Conservation (phyloP, 2,797 vertebrate genomes). For the Tamandua tetradactyla region DNA sequence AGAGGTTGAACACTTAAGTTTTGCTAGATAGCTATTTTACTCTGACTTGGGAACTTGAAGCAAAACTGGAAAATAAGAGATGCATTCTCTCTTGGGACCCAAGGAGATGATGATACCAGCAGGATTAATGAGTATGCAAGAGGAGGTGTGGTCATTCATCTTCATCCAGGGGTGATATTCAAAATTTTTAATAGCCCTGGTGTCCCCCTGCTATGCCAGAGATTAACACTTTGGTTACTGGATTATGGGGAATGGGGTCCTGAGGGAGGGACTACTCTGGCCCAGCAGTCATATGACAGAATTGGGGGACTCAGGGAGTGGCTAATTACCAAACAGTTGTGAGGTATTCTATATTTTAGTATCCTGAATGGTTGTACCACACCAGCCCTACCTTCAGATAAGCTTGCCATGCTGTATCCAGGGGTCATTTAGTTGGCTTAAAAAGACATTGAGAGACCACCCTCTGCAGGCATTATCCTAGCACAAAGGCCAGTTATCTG, state of each 20-base stretch:
- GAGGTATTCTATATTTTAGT: background rate
- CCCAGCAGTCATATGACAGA: background rate
- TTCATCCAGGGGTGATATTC: background rate
- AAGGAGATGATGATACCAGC: background rate
- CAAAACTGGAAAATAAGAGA: background rate
- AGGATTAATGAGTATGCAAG: background rate
- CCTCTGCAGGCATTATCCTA: background rate
- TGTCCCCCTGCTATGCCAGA: background rate
- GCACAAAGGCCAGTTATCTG: background rate
- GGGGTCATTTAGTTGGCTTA: background rate
- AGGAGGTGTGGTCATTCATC: background rate
- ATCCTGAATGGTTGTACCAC: background rate
- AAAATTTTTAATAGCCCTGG: background rate
- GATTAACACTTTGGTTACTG: slow-evolving; percentile 4
- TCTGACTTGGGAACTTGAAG: slow-evolving; percentile 31
- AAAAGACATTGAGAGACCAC: background rate
- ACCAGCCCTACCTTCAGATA: background rate
- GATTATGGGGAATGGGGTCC: background rate
- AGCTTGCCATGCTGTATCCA: background rate
- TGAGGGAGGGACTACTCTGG: background rate
- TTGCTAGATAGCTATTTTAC: slow-evolving; percentile 26
- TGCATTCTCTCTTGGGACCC: background rate
- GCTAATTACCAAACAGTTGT: background rate
- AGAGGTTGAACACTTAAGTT: background rate
- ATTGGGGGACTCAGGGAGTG: background rate